A percentile compares a stretch with the other conserved stretches of the same genome.
phyloP scores from a whole-genome alignment of 2,888 invertebrate species.

The Hemistola chrysoprasaria region DNA sequence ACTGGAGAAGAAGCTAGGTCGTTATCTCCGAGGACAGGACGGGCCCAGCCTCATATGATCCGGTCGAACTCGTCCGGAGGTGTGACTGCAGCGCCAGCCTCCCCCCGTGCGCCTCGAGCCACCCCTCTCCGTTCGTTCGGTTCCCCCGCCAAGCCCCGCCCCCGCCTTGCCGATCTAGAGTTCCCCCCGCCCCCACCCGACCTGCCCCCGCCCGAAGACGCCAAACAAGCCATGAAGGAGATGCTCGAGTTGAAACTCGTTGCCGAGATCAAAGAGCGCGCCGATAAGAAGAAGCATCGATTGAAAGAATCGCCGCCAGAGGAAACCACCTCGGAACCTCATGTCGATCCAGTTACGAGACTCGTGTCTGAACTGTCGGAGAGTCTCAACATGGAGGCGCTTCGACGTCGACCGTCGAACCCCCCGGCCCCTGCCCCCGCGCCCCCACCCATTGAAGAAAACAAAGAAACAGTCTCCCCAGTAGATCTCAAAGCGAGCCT shows the following conservation, averaged over 20 bases:
- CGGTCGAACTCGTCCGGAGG: constrained; percentile 94
- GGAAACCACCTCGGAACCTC: constrained; percentile 61
- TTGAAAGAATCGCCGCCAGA: constrained; percentile 77
- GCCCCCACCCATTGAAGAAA: constrained; percentile 43
- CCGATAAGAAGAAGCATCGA: constrained; percentile 84
- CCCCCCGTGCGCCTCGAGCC: constrained; percentile 60
- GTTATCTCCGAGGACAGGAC: constrained; percentile 85
- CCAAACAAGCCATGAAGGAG: constrained; percentile 86
- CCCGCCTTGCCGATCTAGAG: constrained; percentile 90
- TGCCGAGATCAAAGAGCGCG: constrained; percentile 91
- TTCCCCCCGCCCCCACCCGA: constrained; percentile 94
- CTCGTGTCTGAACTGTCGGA: constrained; percentile 93
- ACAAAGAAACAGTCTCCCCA: constrained; percentile 55
- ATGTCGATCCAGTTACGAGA: constrained; percentile 87
- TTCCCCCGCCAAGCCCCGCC: constrained; percentile 88
- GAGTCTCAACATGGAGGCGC: constrained; percentile 86
- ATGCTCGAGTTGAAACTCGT: constrained; percentile 91
- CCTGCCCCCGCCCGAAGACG: constrained; percentile 88
- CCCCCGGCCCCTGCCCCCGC: constrained; percentile 39
- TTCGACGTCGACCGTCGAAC: constrained; percentile 38
- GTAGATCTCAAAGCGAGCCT: constrained; percentile 77
- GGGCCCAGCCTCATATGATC: constrained; percentile 91
- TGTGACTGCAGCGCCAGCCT: constrained; percentile 82
- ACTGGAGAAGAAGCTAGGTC: constrained; percentile 78
- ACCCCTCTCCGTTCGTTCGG: constrained; percentile 82